Conservation (phyloP, 2,797 vertebrate species). For the Denticeps clupeoides region DNA sequence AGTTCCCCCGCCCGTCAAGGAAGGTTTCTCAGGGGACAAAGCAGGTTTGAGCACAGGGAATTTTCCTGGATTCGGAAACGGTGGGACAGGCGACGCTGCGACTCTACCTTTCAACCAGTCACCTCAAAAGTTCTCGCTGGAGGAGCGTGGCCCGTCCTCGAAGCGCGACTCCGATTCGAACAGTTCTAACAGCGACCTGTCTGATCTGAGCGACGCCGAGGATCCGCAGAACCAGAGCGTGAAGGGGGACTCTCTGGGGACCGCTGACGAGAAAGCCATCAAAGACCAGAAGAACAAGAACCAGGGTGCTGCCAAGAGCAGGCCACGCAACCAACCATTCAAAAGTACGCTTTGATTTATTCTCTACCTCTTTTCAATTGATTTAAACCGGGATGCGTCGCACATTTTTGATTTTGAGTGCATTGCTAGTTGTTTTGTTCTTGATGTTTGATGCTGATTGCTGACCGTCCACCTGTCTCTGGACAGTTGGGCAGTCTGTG, state of each 20-base stretch:
- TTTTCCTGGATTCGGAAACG: slow-evolving; percentile 49
- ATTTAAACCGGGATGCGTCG: too few relatives aligned
- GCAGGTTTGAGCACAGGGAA: slow-evolving; percentile 57
- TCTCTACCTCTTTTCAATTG: too few relatives aligned
- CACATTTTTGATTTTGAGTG: not conserved
- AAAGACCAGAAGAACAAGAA: slow-evolving; percentile 74
- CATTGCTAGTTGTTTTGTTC: not conserved
- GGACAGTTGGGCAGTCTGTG: slow-evolving; percentile 86
- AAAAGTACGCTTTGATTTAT: slow-evolving; percentile 68
- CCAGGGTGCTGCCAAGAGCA: slow-evolving; percentile 72
- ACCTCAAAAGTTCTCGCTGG: slow-evolving; percentile 84
- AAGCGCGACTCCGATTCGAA: slow-evolving; percentile 92
- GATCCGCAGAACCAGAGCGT: slow-evolving; percentile 74
- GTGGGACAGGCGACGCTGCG: slow-evolving; percentile 49
- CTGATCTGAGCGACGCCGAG: slow-evolving; percentile 91
- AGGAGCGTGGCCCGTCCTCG: slow-evolving; percentile 78
- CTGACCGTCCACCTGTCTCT: not conserved
- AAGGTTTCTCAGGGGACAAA: slow-evolving; percentile 50
- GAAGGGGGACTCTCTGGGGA: slow-evolving; percentile 61
- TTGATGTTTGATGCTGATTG: slow-evolving; percentile 1
- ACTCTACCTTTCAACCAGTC: slow-evolving; percentile 70
- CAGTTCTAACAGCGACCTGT: slow-evolving; percentile 92
- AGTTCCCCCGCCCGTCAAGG: slow-evolving; percentile 67
- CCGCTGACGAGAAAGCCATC: slow-evolving; percentile 55
- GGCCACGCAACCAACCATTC: slow-evolving; percentile 84